phyloP scores from a whole-genome alignment of 2,113 vertebrate species.

The Callospermophilus lateralis region DNA sequence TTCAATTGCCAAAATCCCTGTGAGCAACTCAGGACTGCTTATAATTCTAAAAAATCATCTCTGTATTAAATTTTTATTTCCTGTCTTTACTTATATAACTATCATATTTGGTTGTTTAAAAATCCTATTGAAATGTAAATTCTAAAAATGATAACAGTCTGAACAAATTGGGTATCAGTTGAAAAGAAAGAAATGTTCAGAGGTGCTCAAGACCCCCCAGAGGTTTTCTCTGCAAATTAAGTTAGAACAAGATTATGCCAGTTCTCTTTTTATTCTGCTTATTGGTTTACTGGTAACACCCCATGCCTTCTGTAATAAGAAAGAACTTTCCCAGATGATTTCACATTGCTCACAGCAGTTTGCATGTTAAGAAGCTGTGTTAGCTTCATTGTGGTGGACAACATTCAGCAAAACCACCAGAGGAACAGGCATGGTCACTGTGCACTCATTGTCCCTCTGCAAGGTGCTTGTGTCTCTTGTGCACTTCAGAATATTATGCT shows the following conservation, averaged over 20 bases:
- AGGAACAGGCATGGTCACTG: background rate
- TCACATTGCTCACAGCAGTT: background rate
- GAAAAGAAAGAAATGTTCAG: background rate
- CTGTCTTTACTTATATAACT: background rate
- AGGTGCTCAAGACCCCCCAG: background rate
- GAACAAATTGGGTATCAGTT: background rate
- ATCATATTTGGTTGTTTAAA: background rate
- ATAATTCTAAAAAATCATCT: background rate
- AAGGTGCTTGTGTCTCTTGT: rapidly evolving
- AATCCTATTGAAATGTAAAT: background rate
- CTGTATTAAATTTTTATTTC: background rate
- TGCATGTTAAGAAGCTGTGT: background rate
- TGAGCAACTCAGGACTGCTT: background rate
- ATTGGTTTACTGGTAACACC: background rate
- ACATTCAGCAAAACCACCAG: background rate
- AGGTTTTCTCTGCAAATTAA: background rate
- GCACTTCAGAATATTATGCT: background rate
- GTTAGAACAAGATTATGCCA: background rate
- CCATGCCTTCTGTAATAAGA: background rate
- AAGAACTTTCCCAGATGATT: background rate
- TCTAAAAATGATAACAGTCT: background rate
- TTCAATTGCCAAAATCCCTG: background rate
- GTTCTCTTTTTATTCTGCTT: no score
- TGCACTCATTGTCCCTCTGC: background rate
- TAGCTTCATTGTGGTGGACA: background rate